Base-by-base conservation (phyloP, 2,888 invertebrate species). In the Hypena proboscidalis region DNA sequence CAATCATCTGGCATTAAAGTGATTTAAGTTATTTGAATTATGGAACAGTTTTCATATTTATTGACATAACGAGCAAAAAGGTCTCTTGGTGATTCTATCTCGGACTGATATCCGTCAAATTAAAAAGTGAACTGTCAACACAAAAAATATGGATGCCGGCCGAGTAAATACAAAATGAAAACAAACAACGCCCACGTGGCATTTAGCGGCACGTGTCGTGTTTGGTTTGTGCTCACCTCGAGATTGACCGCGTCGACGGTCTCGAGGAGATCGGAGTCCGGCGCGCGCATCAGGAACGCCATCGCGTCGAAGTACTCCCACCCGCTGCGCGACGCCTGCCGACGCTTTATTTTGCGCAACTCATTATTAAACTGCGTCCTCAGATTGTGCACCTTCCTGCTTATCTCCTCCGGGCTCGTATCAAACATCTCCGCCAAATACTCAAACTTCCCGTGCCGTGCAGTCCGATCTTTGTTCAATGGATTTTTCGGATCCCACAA, bases 301-400 rank as follows among this genome's bases (percentile, higher is more conserved):
- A 90, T 72, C 38, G 86, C 75, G 21, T 90, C 88, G 56, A 90
- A 90, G 54, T 90, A 85, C 65, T 89, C 89, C 90, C 90, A 90
- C 34, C 79, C 75, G 49, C 87, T 88, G 9, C 53, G 50, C 21
- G 56, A 69, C 40, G 70, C 77, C 41, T 79, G 77, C 51, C 77
- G 75, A 56, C 77, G 70, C 58, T 85, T 84, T 51, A 90, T 80
- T 69, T 89, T 90, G 52, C 90, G 66, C 73, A 89, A 50, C 58
- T 90, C 90, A 43, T 84, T 85, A 58, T 88, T 87, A 33, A 84
- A 84, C 64, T 89, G 90, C 14, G 86, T 80, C 52, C 89, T 67
- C 65, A 90, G 70, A 70, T 90, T 89, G 59, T 90, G 89, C 40
- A 88, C 71, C 52, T 90, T 90, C 40, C 88, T 70, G 35, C 72